A percentile compares a stretch with the other conserved stretches of the same genome.
phyloP scores from a whole-genome alignment of 2,113 vertebrate species.

The Phrynosoma platyrhinos region DNA sequence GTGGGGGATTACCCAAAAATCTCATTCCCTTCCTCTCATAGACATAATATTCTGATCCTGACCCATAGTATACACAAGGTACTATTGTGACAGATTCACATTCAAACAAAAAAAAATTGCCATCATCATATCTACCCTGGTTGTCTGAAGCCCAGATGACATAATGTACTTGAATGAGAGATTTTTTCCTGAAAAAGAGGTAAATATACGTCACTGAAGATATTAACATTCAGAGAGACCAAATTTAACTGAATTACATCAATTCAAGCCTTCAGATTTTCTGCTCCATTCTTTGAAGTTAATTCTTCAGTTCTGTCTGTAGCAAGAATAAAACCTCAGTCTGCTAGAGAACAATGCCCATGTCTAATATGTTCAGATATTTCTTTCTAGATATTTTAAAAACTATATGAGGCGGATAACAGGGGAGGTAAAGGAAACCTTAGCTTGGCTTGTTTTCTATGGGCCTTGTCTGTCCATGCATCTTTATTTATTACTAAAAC shows the following conservation, averaged over 20 bases:
- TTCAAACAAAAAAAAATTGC: not conserved
- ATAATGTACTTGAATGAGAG: not conserved
- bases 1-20: too few relatives aligned
- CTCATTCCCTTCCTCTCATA: too few relatives aligned
- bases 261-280: constrained; percentile 6
- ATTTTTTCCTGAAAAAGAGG: not conserved
- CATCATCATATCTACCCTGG: not conserved
- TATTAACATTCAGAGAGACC: not conserved
- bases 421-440: constrained; percentile 26
- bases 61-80: not conserved
- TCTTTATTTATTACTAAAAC: constrained; percentile 29
- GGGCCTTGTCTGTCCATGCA: not conserved
- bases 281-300: constrained; percentile 3
- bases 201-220: accelerated
- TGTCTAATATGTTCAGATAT: not conserved
- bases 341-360: not conserved
- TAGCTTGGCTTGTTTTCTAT: constrained; percentile 2
- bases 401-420: constrained; percentile 16
- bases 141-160: not conserved
- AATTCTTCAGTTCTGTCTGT: not conserved
- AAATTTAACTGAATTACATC: constrained; percentile 19
- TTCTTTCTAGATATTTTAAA: constrained; percentile 38
- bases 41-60: not conserved
- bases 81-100: not conserved
- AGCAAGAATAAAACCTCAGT: constrained; percentile 6